Conservation (phyloP, 2,113 vertebrate species). For the Amazona vittata region DNA sequence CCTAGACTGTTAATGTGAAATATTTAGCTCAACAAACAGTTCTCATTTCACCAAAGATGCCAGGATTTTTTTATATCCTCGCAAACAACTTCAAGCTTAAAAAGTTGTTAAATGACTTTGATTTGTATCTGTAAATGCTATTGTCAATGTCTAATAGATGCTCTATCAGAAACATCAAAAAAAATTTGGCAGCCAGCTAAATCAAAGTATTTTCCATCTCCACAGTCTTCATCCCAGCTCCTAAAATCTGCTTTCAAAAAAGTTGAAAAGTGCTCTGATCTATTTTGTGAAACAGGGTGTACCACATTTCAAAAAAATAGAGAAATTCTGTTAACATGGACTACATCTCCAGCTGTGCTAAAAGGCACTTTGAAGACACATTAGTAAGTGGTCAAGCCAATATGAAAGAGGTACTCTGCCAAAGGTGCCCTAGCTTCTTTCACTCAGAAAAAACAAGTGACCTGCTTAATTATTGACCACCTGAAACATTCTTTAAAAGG, state of each 20-base stretch:
- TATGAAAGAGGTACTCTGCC: neutral
- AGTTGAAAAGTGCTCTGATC: neutral
- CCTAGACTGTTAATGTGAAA: neutral
- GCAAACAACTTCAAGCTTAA: neutral
- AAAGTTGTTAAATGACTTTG: neutral
- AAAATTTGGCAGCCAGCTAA: neutral
- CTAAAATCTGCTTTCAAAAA: neutral
- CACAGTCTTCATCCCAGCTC: neutral
- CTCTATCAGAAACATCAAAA: neutral
- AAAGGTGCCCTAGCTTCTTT: neutral
- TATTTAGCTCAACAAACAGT: neutral
- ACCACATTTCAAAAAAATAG: neutral
- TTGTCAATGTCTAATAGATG: neutral
- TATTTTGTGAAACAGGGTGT: neutral
- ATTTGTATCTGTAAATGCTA: neutral
- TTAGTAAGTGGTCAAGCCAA: neutral
- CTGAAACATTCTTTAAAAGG: neutral
- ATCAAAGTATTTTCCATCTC: neutral
- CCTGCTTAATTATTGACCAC: neutral
- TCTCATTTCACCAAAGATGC: neutral
- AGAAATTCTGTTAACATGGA: neutral
- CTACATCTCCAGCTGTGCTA: neutral
- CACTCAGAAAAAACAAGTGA: neutral
- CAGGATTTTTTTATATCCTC: neutral
- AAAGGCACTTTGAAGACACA: conserved; percentile 11